Conservation (phyloP, 2,113 vertebrate species). For the Sapayoa aenigma region DNA sequence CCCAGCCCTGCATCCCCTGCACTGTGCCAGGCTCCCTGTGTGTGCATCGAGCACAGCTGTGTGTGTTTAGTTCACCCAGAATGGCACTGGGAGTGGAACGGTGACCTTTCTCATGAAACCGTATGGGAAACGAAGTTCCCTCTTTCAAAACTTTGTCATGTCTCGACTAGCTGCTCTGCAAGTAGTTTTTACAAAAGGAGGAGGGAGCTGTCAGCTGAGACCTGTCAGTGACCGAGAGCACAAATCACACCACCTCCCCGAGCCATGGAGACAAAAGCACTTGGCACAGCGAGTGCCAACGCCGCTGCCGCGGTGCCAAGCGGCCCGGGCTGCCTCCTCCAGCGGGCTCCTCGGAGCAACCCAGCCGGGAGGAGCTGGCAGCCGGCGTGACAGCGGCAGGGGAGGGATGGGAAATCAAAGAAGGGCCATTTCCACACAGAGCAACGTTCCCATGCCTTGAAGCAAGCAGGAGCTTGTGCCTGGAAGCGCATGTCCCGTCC, state of each 20-base stretch:
- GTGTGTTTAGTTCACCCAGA: conserved; percentile 3
- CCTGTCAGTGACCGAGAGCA: conserved; percentile 59
- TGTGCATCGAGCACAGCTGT: neutral
- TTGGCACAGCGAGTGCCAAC: neutral
- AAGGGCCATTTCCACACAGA: conserved; percentile 13
- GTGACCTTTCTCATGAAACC: conserved; percentile 44
- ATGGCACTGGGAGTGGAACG: neutral
- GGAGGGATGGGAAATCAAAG: conserved; percentile 30
- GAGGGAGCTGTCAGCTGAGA: conserved; percentile 63
- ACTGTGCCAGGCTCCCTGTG: neutral
- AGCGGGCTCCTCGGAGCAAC: neutral
- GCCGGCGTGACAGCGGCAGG: neutral
- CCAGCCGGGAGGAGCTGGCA: neutral
- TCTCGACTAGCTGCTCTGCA: conserved; percentile 66
- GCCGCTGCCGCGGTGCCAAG: neutral
- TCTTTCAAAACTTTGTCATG: conserved; percentile 72
- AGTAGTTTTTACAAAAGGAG: conserved; percentile 51
- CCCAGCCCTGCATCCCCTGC: neutral
- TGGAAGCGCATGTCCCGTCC: neutral
- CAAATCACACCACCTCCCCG: neutral
- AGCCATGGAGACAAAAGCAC: neutral
- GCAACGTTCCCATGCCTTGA: neutral
- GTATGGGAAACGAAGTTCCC: conserved; percentile 34
- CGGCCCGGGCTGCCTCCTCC: neutral
- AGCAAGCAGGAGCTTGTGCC: conserved; percentile 65